Base-by-base conservation (phyloP, 1,140 invertebrate species). In the Saxidomus purpurata region DNA sequence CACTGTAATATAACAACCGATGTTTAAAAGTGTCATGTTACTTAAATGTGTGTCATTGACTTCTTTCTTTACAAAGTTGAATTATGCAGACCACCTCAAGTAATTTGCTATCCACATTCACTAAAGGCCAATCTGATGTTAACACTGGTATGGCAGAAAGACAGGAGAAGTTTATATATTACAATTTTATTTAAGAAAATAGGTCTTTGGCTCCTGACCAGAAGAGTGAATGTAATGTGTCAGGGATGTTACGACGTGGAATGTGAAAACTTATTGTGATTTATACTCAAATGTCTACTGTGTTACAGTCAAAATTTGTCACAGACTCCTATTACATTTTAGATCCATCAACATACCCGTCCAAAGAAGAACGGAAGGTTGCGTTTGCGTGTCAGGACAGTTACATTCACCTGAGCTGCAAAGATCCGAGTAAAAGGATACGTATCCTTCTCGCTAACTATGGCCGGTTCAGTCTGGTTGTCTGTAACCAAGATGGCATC, bases 321-420 rank as follows among this genome's bases (percentile, higher is more conserved):
- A 47, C 17, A 9, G 43, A 47, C 8, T 47, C n/a, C n/a, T n/a
- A n/a, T n/a, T 19, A 61, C 19, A n/a, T 61, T 6, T 13, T 55
- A 87, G 86, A 61, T 80, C 86, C 86, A 79, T 4, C 86, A 3
- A 52, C 25, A 3, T 87, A 80, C 34, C 86, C 86, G n/a, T 40
- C 36, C 2, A 69, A 91, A 59, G 82, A 89, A 22, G 47, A 79
- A 6, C 43, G 40, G 52, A 86, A 74, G 63, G 99, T 98, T 74
- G 98, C 97, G 43, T 99, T 99, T 96, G 98, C 98, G 76, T 99
- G 98, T 96, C 98, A 99, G 96, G 98, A 98, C 89, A 98, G 98
- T 95, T 97, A 97, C 82, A 96, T 99, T 93, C 97, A 97, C 94
- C 98, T 99, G 89, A 97, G 98, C 92, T 99, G 98, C 96, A 69